Evolutionary conservation across 2,113 vertebrate genomes (phyloP).

Genomic region (Odobenus rosmarus): DNA sequence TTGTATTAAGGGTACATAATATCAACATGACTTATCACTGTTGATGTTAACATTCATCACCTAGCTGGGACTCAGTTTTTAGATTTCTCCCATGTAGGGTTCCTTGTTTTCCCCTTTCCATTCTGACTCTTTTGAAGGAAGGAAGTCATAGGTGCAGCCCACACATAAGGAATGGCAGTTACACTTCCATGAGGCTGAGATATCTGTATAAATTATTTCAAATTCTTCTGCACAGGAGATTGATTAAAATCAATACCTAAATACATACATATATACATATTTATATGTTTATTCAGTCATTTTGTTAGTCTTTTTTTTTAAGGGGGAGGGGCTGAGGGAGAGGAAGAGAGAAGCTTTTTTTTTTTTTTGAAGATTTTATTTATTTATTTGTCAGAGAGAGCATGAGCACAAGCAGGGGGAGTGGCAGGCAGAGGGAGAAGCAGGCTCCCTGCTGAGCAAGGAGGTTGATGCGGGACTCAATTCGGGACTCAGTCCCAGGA

Average conservation of each 20-base stretch:
- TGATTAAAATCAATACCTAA: not conserved
- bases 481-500: too few relatives aligned
- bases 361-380: too few relatives aligned
- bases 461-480: too few relatives aligned
- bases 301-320: not conserved
- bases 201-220: constrained; percentile 3
- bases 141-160: not conserved
- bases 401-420: too few relatives aligned
- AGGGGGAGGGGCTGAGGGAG: too few relatives aligned
- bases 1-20: not conserved
- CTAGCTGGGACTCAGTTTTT: not conserved
- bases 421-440: too few relatives aligned
- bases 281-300: not conserved
- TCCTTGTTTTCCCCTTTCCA: not conserved
- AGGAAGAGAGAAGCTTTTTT: too few relatives aligned
- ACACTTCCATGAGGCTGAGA: not conserved
- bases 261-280: not conserved
- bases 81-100: not conserved
- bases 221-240: not conserved
- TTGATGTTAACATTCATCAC: not conserved
- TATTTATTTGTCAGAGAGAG: too few relatives aligned
- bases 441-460: too few relatives aligned
- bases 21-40: not conserved
- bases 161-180: not conserved
- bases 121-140: not conserved